Evolutionary conservation across 2,888 invertebrate species (phyloP), one percentile per base, ranked within the genome.

Genomic region (Drosophila mercatorum): DNA sequence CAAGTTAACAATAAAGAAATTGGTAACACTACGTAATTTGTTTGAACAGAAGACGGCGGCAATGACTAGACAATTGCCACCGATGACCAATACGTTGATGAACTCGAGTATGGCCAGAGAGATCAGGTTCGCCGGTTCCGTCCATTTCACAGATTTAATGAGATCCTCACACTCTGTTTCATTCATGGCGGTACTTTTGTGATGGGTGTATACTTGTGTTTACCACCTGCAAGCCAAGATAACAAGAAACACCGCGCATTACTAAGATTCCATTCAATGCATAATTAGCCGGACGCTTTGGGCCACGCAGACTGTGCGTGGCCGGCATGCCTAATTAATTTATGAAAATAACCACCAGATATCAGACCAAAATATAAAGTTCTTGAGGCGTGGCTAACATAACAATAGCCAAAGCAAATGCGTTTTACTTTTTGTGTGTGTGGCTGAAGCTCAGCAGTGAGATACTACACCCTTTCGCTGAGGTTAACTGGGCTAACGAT

Each of bases 1-100:
- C 90, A 99, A 94, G 53, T 98, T 98, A 74, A 98, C 98, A 92
- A 99, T 98, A 94, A 99, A 98, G 91, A 98, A 95, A 93, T 99
- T 99, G 75, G 98, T 99, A 84, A 98, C 98, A 81, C 97, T 98
- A 80, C 98, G 95, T 81, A 99, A 94, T 93, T 98, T 98, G 73
- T 96, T 96, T 12, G 97, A 97, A 93, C 97, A 96, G 92, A 97
- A 96, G 68, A 98, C 98, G 65, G 98, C 98, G 60, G 97, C 95
- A 90, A 98, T 98, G 85, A 98, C 98, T 81, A 98, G 95, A 91
- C 97, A 96, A 94, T 98, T 98, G 72, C 95, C 98, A 67, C 96
- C 95, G 78, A 98, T 96, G 79, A 98, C 98, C 92, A 97, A 95
- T 58, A 98, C 95, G 93, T 97, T 97, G 92, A 98, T 96, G 85